Percentiles rank a stretch among this genome's conserved stretches.
These are phyloP conservation scores for Rhabdomys pumilio DNA, from an alignment of 2,797 vertebrate genomes.

Conservation along the genomic window DNA sequence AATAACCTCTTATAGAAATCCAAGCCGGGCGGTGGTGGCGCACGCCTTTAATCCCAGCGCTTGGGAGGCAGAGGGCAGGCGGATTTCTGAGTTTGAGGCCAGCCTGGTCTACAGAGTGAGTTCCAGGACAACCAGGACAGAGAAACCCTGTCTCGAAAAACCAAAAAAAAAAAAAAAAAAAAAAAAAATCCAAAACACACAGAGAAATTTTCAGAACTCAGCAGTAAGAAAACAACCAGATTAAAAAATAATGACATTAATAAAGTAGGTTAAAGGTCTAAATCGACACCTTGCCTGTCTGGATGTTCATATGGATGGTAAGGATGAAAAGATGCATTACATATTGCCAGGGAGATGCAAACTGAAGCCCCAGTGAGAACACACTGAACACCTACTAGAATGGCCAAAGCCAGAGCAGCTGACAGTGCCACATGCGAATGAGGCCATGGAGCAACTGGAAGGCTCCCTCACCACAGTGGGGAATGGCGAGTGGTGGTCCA, in stretches of 20 bases:
- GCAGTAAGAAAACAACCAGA: conserved; percentile 19
- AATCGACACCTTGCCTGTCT: neutral
- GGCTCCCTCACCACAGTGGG: neutral
- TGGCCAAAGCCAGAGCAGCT: neutral
- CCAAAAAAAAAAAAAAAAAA: too few species aligned
- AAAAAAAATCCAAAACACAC: neutral
- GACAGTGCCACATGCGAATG: neutral
- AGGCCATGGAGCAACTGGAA: neutral
- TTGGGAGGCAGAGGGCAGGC: too few species aligned
- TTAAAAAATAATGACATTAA: neutral
- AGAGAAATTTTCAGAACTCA: conserved; percentile 30
- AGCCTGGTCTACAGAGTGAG: too few species aligned
- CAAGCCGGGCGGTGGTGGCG: too few species aligned
- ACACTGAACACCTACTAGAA: neutral
- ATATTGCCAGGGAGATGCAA: neutral
- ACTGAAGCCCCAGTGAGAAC: neutral
- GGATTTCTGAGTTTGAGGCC: too few species aligned
- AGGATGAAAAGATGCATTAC: neutral
- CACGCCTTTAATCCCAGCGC: too few species aligned
- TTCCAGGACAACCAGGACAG: too few species aligned
- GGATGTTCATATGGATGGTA: neutral
- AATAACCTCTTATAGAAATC: neutral
- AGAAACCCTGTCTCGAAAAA: too few species aligned
- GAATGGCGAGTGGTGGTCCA: neutral
- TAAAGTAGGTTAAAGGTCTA: conserved; percentile 7